Conservation (phyloP, 2,888 invertebrate species). For the Nemotelus nigrinus region DNA sequence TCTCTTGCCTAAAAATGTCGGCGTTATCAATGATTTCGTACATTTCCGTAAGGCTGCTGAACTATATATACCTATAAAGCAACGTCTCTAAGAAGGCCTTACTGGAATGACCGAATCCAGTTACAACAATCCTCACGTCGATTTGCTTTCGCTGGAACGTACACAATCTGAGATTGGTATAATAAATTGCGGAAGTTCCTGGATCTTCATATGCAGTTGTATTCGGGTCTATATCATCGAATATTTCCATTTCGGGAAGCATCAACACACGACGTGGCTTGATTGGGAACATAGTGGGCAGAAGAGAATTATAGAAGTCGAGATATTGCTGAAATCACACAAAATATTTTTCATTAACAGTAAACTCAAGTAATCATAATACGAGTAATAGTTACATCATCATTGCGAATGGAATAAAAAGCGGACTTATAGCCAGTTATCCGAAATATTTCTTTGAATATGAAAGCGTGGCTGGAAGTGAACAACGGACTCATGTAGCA, state of each 20-base stretch:
- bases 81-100: constrained; percentile 71
- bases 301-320: constrained; percentile 55
- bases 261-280: constrained; percentile 31
- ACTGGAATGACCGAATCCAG: constrained; percentile 72
- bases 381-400: constrained; percentile 14
- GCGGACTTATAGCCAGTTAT: constrained; percentile 64
- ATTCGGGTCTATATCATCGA: constrained; percentile 45
- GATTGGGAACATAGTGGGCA: constrained; percentile 46
- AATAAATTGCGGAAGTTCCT: constrained; percentile 63
- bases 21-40: background rate
- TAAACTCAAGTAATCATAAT: background rate
- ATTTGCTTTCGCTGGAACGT: constrained; percentile 66
- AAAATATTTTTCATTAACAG: background rate
- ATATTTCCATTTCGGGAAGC: constrained; percentile 18
- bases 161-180: constrained; percentile 66
- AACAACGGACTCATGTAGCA: constrained; percentile 66
- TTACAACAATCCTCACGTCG: constrained; percentile 70
- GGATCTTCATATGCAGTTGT: constrained; percentile 20
- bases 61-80: constrained; percentile 65
- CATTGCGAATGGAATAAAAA: constrained; percentile 63
- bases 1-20: constrained; percentile 58
- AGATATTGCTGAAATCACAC: constrained; percentile 26
- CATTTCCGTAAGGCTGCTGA: background rate
- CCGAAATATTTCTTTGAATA: constrained; percentile 68
- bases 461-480: constrained; percentile 61